Base-by-base conservation (phyloP, 2,113 vertebrate species). In the Telmatochromis brachygnathus region DNA sequence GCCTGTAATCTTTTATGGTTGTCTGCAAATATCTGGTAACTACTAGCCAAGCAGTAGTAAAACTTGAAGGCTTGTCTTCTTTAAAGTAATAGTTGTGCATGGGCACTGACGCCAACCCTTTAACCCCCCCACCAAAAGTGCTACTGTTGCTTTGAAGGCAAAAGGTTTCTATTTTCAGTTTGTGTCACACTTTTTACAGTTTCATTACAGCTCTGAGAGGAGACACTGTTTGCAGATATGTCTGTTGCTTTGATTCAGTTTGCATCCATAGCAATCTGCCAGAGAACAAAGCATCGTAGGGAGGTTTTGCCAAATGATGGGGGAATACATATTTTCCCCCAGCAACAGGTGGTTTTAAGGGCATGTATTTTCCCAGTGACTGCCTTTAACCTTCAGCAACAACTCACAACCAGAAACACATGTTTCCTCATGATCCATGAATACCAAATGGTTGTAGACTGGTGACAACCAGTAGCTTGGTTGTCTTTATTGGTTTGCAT, bases 341-440 rank as follows among this genome's bases (percentile, higher is more conserved):
- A 17, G 5, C 21, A 45, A 73, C 21, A 45, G 3, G 14, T 26
- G 39, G 39, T 73, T 73, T 23, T 14, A 45, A 17, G 14, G 37
- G 39, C 65, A 73, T 5, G 13, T 23, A 4, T 70, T 70, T 42
- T 26, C 1, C 0, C 37, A 73, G 37, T 26, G n/a, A 26, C 65
- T 70, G 21, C 37, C 2, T 15, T 73, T 26, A 15, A 45, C 37
- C 68, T 73, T 15, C 13, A 73, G 37, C 68, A 45, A 73, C 21
- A 42, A 26, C 37, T 73, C 0, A 0, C 21, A 70, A 65, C 60
- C 33, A 68, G 60, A 17, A 23, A 73, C 21, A 14, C 0, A 15
- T 15, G 21, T 10, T 73, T 17, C 37, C 0, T 73, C 21, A 26
- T 26, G 37, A 45, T 73, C n/a, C 33, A 37, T 37, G 60, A 65